Evolutionary conservation across 2,797 vertebrate species (phyloP).

Genomic region (Gymnothorax reevesii): DNA sequence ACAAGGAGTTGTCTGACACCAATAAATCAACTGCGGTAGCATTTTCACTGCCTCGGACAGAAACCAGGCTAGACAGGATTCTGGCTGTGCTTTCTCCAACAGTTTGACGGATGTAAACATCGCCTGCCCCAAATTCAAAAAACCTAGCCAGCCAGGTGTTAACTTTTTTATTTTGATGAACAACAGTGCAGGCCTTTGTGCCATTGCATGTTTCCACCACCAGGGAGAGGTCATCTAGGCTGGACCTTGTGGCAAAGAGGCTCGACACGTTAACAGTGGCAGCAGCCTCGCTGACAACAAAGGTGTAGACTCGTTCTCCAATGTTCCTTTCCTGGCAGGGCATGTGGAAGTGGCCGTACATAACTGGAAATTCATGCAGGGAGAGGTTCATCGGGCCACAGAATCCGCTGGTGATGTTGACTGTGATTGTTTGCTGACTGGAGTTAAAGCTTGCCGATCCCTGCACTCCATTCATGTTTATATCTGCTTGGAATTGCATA

Average conservation of each 20-base stretch:
- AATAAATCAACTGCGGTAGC: slow-evolving; percentile 50
- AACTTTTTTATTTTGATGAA: slow-evolving; percentile 43
- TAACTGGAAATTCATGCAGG: slow-evolving; percentile 73
- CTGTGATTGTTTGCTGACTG: slow-evolving; percentile 39
- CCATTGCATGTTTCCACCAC: slow-evolving; percentile 62
- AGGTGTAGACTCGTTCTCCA: slow-evolving; percentile 58
- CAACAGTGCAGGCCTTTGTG: slow-evolving; percentile 62
- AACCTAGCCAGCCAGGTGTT: slow-evolving; percentile 69
- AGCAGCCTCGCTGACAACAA: slow-evolving; percentile 37
- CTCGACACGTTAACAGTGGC: slow-evolving; percentile 43
- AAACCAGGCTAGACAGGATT: slow-evolving; percentile 65
- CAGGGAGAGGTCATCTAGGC: slow-evolving; percentile 70
- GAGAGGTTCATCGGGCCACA: slow-evolving; percentile 63
- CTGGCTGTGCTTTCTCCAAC: slow-evolving; percentile 27
- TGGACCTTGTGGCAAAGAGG: slow-evolving; percentile 49
- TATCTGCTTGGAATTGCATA: slow-evolving; percentile 58
- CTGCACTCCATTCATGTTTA: slow-evolving; percentile 76
- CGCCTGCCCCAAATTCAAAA: slow-evolving; percentile 62
- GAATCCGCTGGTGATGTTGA: slow-evolving; percentile 56
- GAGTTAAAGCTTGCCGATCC: slow-evolving; percentile 68
- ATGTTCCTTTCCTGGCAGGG: slow-evolving; percentile 69
- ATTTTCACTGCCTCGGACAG: slow-evolving; percentile 45
- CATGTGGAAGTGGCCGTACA: slow-evolving; percentile 66
- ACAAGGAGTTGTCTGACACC: slow-evolving; percentile 47
- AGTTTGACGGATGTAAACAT: slow-evolving; percentile 69